These are phyloP conservation scores for Ursus arctos DNA, from an alignment of 2,113 vertebrate genomes.

Conservation along the genomic window DNA sequence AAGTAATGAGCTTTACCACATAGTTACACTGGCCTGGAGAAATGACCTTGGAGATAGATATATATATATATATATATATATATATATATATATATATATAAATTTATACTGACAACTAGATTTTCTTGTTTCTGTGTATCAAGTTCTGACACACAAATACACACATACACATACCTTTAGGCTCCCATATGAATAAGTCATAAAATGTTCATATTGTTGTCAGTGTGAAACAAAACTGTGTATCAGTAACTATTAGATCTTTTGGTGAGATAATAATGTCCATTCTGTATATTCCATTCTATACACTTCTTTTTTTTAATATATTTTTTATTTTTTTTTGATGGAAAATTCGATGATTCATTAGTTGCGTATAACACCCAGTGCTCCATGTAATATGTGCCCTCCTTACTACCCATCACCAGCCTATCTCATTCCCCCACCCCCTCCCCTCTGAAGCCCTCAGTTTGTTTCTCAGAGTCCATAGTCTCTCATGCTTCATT, in stretches of 20 bases:
- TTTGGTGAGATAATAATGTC: neutral
- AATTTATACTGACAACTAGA: neutral
- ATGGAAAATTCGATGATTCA: too few species aligned
- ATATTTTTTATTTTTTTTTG: too few species aligned
- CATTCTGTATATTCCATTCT: neutral
- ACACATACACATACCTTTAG: neutral
- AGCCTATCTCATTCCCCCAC: too few species aligned
- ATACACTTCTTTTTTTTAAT: too few species aligned
- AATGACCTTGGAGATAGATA: neutral
- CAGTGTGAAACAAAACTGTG: neutral
- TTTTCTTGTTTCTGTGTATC: neutral
- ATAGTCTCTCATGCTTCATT: too few species aligned
- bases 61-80: too few species aligned
- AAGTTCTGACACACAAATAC: neutral
- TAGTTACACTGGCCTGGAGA: neutral
- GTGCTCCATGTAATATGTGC: too few species aligned
- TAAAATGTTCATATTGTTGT: neutral
- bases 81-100: too few species aligned
- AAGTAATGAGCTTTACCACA: neutral
- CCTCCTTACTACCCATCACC: too few species aligned
- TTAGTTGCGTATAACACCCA: too few species aligned
- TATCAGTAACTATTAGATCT: neutral
- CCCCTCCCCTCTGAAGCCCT: too few species aligned
- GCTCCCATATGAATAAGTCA: neutral
- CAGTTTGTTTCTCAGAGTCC: too few species aligned